Base-by-base conservation (phyloP, 2,113 vertebrate species). In the Ictidomys tridecemlineatus region DNA sequence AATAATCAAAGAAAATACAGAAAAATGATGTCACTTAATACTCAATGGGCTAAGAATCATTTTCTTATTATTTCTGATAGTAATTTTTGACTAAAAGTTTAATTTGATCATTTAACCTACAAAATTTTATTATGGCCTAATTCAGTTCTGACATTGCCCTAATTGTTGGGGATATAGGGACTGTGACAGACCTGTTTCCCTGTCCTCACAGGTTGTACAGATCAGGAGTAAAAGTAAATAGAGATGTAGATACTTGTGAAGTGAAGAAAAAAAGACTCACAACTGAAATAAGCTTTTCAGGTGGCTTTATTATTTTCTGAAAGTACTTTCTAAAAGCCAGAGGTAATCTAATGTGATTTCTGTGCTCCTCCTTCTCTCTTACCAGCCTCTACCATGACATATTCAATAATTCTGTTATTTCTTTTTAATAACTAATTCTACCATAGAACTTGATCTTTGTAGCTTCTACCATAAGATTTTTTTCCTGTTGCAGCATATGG, bases 181-280 rank as follows among this genome's bases (percentile, higher is more conserved):
- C 5, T 11, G 14, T 89, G 63, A 51, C 37, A 86, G 22, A 92
- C 72, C 8, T 28, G 74, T 58, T 74, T 93, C 16, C 37, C 8
- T 74, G 8, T 79, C 74, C 48, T 96, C 16, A 61, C 0, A 90
- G 14, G 58, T 51, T 94, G 70, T 85, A 39, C 4, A 42, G 42
- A 32, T 53, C 58, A 51, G 17, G 8, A 85, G 20, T 79, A 70
- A 82, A 90, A 56, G 72, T 6, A 63, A 45, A 58, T 7, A 32
- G 10, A 45, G 42, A 67, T 30, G 53, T n/a, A 76, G 37, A 61
- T 65, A 34, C n/a, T 87, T 86, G 10, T 13, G 80, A 72, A 58
- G 20, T 76, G 37, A 96, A 93, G 56, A 39, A 93, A 80, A 95
- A 58, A 87, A 69, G n/a, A 61, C 5, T 51, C 34, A 79, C 89